Base-by-base conservation (phyloP, 2,113 vertebrate genomes). In the Xiphias gladius region DNA sequence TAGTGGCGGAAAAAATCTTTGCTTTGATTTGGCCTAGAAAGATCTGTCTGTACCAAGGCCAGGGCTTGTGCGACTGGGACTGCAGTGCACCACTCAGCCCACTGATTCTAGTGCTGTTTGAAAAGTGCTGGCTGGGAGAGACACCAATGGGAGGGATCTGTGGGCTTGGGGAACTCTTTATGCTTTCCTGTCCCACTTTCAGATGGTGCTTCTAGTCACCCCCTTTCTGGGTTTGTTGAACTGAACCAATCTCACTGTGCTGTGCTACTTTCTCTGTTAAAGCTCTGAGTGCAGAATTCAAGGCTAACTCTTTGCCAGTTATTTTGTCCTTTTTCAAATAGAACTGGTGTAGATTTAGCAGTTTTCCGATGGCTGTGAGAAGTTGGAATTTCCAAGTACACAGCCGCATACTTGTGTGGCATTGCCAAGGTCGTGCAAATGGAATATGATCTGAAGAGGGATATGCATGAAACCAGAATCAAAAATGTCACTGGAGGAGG, bases 21-120 rank as follows among this genome's bases (percentile, higher is more conserved):
- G 48, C 84, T 91, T 86, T 94, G 79, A 88, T 89, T 91, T 86
- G 83, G 82, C 83, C 88, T 76, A 81, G 88, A 91, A 85, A 90
- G 50, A 73, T 84, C 13, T 0, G 54, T 90, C 26, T 79, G 80
- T 89, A 79, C 43, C 9, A 9, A 46, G 64, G 86, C 89, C 90
- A 94, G n/a, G 54, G 70, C 57, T 63, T 84, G 84, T 78, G 69
- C 52, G 69, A 90, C 55, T 64, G 88, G 80, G 84, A 79, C 80
- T 73, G 81, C 65, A 88, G 64, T 73, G 75, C 81, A 78, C 32
- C 55, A 68, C 79, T 78, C 85, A 70, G 68, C 78, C 70, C 77
- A 68, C 79, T 71, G 81, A 88, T 85, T 69, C 71, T 55, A 37
- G 79, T 41, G 75, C 75, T 50, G 79, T 79, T 69, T 86, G 69